A percentile compares a stretch with the other conserved stretches of the same genome.
Conservation (phyloP, 2,113 vertebrate genomes). For the Macaca mulatta region DNA sequence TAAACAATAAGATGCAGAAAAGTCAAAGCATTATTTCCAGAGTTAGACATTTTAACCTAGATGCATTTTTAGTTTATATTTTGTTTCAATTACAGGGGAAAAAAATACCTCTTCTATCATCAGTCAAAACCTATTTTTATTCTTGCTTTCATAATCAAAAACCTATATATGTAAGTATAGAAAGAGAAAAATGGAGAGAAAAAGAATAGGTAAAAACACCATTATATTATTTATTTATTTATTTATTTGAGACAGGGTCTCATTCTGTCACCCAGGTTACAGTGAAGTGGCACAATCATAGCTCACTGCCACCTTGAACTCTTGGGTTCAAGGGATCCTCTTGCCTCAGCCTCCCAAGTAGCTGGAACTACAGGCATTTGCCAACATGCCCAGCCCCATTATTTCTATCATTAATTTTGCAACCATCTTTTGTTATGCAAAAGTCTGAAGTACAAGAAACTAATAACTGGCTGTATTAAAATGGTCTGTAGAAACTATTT, state of each 20-base stretch:
- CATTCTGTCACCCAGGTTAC: too few species aligned
- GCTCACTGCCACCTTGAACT: too few species aligned
- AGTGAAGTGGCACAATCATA: too few species aligned
- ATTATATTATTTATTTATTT: too few species aligned
- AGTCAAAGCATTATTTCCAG: constrained; percentile 39
- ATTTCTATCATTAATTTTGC: constrained; percentile 26
- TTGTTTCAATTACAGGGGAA: neutral
- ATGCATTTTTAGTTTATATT: neutral
- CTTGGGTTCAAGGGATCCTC: too few species aligned
- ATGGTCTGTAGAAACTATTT: neutral
- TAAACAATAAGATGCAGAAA: constrained; percentile 54
- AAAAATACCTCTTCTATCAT: neutral
- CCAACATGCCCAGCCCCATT: neutral
- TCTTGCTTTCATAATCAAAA: neutral
- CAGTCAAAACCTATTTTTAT: constrained; percentile 23
- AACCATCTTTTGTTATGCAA: neutral
- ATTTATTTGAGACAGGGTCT: too few species aligned
- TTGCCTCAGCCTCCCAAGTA: too few species aligned
- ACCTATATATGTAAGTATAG: neutral
- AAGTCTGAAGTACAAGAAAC: constrained; percentile 18
- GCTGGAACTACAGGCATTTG: too few species aligned
- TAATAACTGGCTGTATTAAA: neutral
- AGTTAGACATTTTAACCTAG: neutral
- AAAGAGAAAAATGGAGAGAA: neutral
- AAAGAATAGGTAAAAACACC: neutral